Percentiles rank a stretch among this genome's conserved stretches.
These are phyloP conservation scores for Synergus japonicus DNA, from an alignment of 2,888 invertebrate species.

Conservation along the genomic window DNA sequence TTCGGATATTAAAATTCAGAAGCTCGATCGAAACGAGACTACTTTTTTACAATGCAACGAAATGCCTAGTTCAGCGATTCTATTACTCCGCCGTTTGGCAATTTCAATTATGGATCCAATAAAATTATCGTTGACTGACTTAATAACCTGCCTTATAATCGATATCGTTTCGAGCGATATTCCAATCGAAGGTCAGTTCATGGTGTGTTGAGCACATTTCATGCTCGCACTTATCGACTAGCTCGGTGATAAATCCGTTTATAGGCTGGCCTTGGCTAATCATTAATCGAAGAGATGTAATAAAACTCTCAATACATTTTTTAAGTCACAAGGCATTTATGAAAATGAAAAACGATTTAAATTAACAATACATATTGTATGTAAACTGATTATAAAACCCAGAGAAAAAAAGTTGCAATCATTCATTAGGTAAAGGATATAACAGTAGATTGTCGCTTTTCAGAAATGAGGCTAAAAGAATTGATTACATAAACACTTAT, in stretches of 20 bases:
- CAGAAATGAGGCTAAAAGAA: neutral
- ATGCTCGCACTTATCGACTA: constrained; percentile 31
- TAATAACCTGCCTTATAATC: constrained; percentile 50
- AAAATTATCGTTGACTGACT: constrained; percentile 1
- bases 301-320: neutral
- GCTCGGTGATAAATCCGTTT: constrained; percentile 33
- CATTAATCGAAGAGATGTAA: constrained; percentile 23
- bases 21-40: constrained; percentile 24
- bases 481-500: neutral
- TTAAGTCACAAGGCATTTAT: neutral
- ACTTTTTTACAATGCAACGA: constrained; percentile 31
- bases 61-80: neutral
- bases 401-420: neutral
- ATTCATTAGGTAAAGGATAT: neutral
- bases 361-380: neutral
- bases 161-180: constrained; percentile 56
- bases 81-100: neutral
- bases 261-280: constrained; percentile 30
- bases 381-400: neutral
- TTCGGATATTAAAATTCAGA: constrained; percentile 34
- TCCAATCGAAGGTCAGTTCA: constrained; percentile 57
- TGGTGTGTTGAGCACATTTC: constrained; percentile 16
- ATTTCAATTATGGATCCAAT: neutral
- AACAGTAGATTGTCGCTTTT: neutral
- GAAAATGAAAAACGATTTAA: neutral